Evolutionary conservation across 2,113 vertebrate genomes (phyloP), one percentile per base, ranked within the genome.

Genomic region (Danionella cerebrum): DNA sequence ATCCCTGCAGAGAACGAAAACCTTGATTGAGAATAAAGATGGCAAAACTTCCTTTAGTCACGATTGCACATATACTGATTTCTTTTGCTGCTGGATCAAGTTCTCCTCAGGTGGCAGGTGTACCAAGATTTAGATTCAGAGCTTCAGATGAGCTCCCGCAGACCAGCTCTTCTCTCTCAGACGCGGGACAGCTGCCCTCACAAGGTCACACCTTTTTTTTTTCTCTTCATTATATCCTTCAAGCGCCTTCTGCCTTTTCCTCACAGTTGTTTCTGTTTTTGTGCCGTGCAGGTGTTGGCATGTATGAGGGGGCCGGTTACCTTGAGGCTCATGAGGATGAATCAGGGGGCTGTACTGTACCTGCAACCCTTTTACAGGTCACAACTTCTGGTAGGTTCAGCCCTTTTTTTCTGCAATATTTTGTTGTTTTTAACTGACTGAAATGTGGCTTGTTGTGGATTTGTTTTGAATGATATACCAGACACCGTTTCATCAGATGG

Each of bases 151-250:
- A 98, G 10, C 75, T 97, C 84, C 86, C 91, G 5, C 95, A 94
- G 55, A 91, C 93, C 13, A 93, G 89, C 75, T 94, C 92, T 6
- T 94, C 93, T 8, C 94, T 95, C 66, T 94, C 95, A 18, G 95
- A 98, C 64, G 91, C 97, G 33, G 93, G 92, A 29, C 95, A 96
- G 65, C 91, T 97, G 6, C 90, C 93, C 6, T 94, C 94, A n/a
- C 95, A 98, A 91, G 95, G 95, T 96, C 81, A 33, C 4, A 41
- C 51, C n/a, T 29, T 5, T 27, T 2, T 1, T 16, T 11, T 1
- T 21, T 44, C 13, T 44, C n/a, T n/a, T n/a, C n/a, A n/a, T n/a
- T n/a, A n/a, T n/a, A n/a, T n/a, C n/a, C n/a, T n/a, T n/a, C n/a
- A n/a, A n/a, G n/a, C n/a, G n/a, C n/a, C n/a, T n/a, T n/a, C n/a